A percentile compares a stretch with the other conserved stretches of the same genome.
Conservation (phyloP, 2,113 vertebrate genomes). For the Chlamydotis undulata region DNA sequence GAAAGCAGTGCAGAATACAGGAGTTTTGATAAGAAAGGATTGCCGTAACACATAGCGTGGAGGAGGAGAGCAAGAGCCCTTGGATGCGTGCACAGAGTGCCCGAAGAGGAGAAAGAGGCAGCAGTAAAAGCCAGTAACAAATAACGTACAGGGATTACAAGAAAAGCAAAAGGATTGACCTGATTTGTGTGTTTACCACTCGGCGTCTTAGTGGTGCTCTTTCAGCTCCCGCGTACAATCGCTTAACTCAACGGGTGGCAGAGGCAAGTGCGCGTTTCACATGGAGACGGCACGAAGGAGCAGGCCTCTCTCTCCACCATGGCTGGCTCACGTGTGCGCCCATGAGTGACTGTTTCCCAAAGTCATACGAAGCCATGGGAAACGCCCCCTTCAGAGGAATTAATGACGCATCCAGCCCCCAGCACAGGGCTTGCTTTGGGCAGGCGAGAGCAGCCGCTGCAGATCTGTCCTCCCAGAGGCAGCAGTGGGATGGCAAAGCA, state of each 20-base stretch:
- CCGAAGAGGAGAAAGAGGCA: not conserved
- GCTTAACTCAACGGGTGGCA: not conserved
- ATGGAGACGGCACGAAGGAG: accelerated
- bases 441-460: not conserved
- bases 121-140: slow-evolving; percentile 27
- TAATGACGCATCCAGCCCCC: not conserved
- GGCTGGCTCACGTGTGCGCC: not conserved
- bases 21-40: slow-evolving; percentile 32
- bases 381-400: not conserved
- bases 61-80: not conserved
- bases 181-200: slow-evolving; percentile 70
- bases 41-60: not conserved
- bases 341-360: not conserved
- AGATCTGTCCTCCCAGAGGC: not conserved
- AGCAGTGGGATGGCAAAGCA: not conserved
- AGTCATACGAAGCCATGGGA: not conserved
- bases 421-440: not conserved
- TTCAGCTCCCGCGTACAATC: not conserved
- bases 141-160: slow-evolving; percentile 58
- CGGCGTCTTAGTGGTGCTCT: slow-evolving; percentile 8
- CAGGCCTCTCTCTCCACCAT: accelerated
- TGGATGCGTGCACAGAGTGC: not conserved
- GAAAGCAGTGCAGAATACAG: not conserved
- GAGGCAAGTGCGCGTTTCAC: not conserved
- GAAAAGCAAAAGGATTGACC: slow-evolving; percentile 68